Evolutionary conservation across 2,888 invertebrate genomes (phyloP), one percentile per base, ranked within the genome.

Genomic region (Bugulina stolonifera): DNA sequence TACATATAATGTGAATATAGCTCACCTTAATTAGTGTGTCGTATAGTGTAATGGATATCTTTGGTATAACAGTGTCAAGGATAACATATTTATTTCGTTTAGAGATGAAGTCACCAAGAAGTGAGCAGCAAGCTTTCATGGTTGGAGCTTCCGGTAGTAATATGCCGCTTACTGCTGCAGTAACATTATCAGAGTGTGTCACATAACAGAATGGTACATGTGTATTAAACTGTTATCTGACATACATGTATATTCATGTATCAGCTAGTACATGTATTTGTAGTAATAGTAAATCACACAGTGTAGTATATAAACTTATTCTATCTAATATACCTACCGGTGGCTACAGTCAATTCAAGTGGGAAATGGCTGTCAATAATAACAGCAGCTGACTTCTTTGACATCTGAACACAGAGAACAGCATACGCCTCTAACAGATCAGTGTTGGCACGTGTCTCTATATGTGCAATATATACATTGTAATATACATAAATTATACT

Each of bases 121-220:
- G 90, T 58, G 84, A 84, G 5, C 88, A 86, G 10, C 89, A 87
- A 5, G 89, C 86, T 80, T 88, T 89, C 10, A 88, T 86, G 0
- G 89, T 87, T 69, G 86, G 86, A 27, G 86, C 83, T 83, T 91
- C 90, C 22, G 89, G 88, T 74, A 90, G 80, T 57, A 85, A 83
- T 75, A 91, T 81, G 73, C 89, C 89, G 73, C 88, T 81, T 43
- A 88, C 86, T 72, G 88, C 90, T 89, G 79, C 29, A 80, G 80
- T 75, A 69, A 57, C 23, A 57, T 14, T 14, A n/a, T 5, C 43
- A 43, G 43, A 43, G 18, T 18, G 18, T 43, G 43, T 43, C 43
- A 43, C 10, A 43, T 18, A 18, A 43, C 43, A 43, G 43, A 5
- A 43, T n/a, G n/a, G n/a, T n/a, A n/a, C n/a, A n/a, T n/a, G n/a